A percentile compares a stretch with the other conserved stretches of the same genome.
phyloP scores from a whole-genome alignment of 2,888 invertebrate species.

The Adineta ricciae region DNA sequence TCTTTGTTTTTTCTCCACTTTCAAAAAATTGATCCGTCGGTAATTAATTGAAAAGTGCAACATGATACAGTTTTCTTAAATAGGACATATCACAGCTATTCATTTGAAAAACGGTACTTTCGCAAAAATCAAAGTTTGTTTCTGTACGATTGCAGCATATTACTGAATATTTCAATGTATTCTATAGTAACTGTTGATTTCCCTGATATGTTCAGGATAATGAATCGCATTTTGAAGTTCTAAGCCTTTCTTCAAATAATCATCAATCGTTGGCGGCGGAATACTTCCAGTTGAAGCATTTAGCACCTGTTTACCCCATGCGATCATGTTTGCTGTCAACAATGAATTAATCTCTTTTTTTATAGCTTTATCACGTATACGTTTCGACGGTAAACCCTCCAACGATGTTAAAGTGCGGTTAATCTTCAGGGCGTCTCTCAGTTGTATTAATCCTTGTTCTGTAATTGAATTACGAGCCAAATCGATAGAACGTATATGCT shows the following conservation, averaged over 20 bases:
- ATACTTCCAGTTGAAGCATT: not conserved
- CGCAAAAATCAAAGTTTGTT: no score
- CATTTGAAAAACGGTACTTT: no score
- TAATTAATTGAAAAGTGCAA: no score
- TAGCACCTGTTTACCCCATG: not conserved
- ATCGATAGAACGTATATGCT: not conserved
- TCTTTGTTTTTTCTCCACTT: no score
- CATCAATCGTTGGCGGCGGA: not conserved
- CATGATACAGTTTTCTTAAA: no score
- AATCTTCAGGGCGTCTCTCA: conserved; percentile 12
- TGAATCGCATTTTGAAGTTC: conserved; percentile 5
- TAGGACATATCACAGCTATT: no score
- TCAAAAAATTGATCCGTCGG: no score
- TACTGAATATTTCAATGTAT: conserved; percentile 7
- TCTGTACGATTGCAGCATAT: no score
- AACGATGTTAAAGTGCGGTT: conserved; percentile 10
- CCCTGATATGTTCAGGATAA: conserved; percentile 25
- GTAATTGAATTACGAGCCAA: conserved; percentile 21
- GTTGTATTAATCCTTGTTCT: conserved; percentile 1
- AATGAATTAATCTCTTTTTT: not conserved
- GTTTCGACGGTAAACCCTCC: not conserved
- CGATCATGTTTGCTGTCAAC: not conserved
- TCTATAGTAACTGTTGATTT: conserved; percentile 32
- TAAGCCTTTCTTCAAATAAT: not conserved
- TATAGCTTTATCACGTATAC: not conserved